These are phyloP conservation scores for Panorpa germanica DNA, from an alignment of 2,888 invertebrate genomes.

Conservation along the genomic window DNA sequence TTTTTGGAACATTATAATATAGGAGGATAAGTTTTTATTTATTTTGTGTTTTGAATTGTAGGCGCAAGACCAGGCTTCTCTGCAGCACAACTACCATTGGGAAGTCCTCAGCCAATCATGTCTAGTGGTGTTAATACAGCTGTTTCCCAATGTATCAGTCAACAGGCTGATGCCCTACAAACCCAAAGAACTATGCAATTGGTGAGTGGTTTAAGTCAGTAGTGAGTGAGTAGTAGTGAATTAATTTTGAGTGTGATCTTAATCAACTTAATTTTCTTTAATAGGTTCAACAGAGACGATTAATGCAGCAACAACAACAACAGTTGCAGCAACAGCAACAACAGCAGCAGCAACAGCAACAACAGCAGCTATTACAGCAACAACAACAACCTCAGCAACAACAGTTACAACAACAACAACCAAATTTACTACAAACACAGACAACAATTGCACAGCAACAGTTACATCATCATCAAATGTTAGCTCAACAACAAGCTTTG, in stretches of 20 bases:
- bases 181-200: slow-evolving; percentile 11
- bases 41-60: no score
- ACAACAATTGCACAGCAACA: slow-evolving; percentile 17
- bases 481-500: slow-evolving; percentile 18
- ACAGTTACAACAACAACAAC: slow-evolving; percentile 15
- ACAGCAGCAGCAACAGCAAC: slow-evolving; percentile 17
- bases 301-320: slow-evolving; percentile 19
- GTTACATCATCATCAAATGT: slow-evolving; percentile 15
- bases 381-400: slow-evolving; percentile 15
- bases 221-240: no score
- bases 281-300: no score
- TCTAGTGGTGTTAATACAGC: slow-evolving; percentile 22
- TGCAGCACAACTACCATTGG: slow-evolving; percentile 20
- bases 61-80: no score
- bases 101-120: slow-evolving; percentile 30
- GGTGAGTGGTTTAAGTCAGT: no score
- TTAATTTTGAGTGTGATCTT: no score
- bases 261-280: no score
- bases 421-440: slow-evolving; percentile 15
- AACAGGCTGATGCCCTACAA: slow-evolving; percentile 10
- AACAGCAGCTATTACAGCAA: slow-evolving; percentile 16
- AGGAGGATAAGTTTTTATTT: no score
- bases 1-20: no score
- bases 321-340: slow-evolving; percentile 20
- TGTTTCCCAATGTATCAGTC: slow-evolving; percentile 10